Evolutionary conservation across 2,888 invertebrate genomes (phyloP), one percentile per base, ranked within the genome.

Genomic region (Lysandra coridon): DNA sequence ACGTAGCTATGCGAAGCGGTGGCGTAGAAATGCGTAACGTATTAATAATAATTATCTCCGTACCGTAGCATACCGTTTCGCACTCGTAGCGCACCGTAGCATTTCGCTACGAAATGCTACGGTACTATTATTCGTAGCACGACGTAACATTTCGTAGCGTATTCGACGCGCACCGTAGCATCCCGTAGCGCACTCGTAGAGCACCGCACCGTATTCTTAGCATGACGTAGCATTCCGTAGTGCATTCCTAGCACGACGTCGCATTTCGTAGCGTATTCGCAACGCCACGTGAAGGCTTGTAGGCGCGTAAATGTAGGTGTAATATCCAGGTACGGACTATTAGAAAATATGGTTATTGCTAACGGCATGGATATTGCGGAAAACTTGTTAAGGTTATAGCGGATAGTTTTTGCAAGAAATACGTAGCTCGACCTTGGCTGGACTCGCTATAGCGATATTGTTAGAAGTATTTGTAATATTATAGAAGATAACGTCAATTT

Each of bases 301-400:
- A 73, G n/a, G 14, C 33, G 73, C 73, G 37, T 40, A 73, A 5
- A 37, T 17, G 17, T 10, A 40, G 73, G 73, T 73, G 73, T 73
- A 40, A 73, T 73, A 73, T 7, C 37, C 73, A 37, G 73, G 33
- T 73, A 40, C 73, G n/a, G 73, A 37, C n/a, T 73, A 73, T 40
- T 73, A 73, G 40, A 73, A 73, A 30, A 64, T 64, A 64, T 64
- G 23, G 64, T 64, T 64, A 64, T 64, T 64, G 64, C 30, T 64
- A 64, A 64, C 64, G 64, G 30, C 12, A 30, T 64, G 64, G 64
- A 64, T 64, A 64, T 64, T 64, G 30, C 23, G 64, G 10, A 64
- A 64, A 30, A 64, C 64, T 64, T 64, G 64, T 64, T 64, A 64
- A 30, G 64, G 30, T 30, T 64, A 64, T 12, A 64, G 30, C 30